Evolutionary conservation across 2,888 invertebrate genomes (phyloP).

Genomic region (Trissolcus japonicus): DNA sequence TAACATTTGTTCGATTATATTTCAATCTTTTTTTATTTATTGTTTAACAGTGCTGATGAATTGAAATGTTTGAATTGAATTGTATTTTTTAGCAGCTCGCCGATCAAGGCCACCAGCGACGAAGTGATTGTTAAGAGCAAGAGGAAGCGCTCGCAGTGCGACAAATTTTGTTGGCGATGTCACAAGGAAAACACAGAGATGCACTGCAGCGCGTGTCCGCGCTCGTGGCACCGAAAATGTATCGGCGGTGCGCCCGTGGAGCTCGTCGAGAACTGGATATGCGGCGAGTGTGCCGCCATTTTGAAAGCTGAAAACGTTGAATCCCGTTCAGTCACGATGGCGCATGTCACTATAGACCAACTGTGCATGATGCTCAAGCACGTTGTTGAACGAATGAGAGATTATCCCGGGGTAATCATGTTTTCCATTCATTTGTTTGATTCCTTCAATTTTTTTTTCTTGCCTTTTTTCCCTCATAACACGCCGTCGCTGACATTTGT

Average conservation of each 20-base stretch:
- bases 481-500: too few relatives aligned
- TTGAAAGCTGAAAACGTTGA: slow-evolving; percentile 85
- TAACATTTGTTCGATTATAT: not conserved
- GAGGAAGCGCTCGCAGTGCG: slow-evolving; percentile 66
- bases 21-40: not conserved
- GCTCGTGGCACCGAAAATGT: slow-evolving; percentile 90
- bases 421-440: slow-evolving; percentile 1
- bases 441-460: not conserved
- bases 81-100: slow-evolving; percentile 23
- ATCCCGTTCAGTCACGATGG: slow-evolving; percentile 84
- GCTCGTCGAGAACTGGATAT: slow-evolving; percentile 77
- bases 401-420: slow-evolving; percentile 85
- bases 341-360: slow-evolving; percentile 84
- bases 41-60: not conserved
- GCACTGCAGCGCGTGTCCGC: slow-evolving; percentile 88
- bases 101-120: slow-evolving; percentile 42
- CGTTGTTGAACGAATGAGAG: slow-evolving; percentile 88
- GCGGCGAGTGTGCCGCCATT: slow-evolving; percentile 89
- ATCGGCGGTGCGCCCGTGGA: slow-evolving; percentile 73
- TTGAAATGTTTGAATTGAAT: not conserved
- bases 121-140: slow-evolving; percentile 51
- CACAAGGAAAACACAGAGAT: slow-evolving; percentile 83
- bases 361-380: slow-evolving; percentile 87
- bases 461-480: too few relatives aligned
- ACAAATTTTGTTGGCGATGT: slow-evolving; percentile 92